Conservation (phyloP, 2,797 vertebrate genomes). For the Hippocampus kuda region DNA sequence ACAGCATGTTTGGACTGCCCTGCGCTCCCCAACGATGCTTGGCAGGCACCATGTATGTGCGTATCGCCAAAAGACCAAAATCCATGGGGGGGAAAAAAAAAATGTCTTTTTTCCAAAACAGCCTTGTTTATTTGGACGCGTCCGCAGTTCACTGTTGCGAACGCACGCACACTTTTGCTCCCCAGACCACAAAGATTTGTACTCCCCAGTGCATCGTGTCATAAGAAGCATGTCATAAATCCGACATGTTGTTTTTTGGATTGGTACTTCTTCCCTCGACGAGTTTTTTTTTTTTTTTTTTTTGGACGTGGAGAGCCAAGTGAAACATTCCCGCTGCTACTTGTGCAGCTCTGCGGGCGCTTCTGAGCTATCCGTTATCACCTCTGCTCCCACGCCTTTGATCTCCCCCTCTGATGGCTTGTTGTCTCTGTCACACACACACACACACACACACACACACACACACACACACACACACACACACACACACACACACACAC, state of each 20-base stretch:
- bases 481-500: no score
- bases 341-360: slow-evolving; percentile 23
- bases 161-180: slow-evolving; percentile 23
- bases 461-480: slow-evolving; percentile 8
- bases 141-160: slow-evolving; percentile 19
- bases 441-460: slow-evolving; percentile 13
- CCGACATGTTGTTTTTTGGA: slow-evolving; percentile 34
- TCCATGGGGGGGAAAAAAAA: not conserved
- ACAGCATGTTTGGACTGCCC: not conserved
- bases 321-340: slow-evolving; percentile 25
- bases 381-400: slow-evolving; percentile 30
- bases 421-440: slow-evolving; percentile 47
- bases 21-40: not conserved
- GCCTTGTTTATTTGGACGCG: not conserved
- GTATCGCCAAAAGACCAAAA: not conserved
- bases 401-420: slow-evolving; percentile 45
- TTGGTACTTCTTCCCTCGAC: slow-evolving; percentile 7
- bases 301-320: slow-evolving; percentile 20
- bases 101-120: not conserved
- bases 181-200: slow-evolving; percentile 22
- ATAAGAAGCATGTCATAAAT: slow-evolving; percentile 1
- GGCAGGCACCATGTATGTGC: not conserved
- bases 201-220: not conserved
- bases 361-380: slow-evolving; percentile 12
- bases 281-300: not conserved